These are phyloP conservation scores for Archocentrus centrarchus DNA, from an alignment of 2,113 vertebrate species.

Conservation along the genomic window DNA sequence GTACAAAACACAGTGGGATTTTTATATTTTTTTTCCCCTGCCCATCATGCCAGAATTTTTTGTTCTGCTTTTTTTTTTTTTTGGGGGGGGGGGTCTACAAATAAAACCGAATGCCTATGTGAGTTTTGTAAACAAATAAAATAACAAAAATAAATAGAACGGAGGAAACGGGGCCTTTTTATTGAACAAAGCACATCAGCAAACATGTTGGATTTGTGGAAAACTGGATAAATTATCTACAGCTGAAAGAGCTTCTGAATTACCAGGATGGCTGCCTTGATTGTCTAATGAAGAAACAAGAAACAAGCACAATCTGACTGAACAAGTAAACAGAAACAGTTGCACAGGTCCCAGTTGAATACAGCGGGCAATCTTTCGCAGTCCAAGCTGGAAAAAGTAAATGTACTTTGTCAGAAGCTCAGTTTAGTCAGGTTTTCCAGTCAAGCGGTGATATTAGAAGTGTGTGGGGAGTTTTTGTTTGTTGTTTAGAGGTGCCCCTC, in stretches of 20 bases:
- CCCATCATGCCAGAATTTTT: not conserved
- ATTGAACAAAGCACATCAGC: too few species aligned
- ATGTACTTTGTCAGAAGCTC: not conserved
- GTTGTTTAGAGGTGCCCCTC: too few species aligned
- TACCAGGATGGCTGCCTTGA: not conserved
- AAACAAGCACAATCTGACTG: not conserved
- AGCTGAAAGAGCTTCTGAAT: not conserved
- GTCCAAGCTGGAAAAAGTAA: not conserved
- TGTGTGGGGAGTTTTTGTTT: too few species aligned
- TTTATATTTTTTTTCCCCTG: too few species aligned
- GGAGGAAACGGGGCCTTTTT: too few species aligned
- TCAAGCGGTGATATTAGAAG: not conserved
- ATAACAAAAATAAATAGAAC: not conserved
- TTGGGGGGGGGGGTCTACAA: not conserved
- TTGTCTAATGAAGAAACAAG: conserved; percentile 1
- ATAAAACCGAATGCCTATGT: not conserved
- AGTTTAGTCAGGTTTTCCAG: not conserved
- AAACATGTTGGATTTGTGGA: not conserved
- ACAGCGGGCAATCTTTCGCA: not conserved
- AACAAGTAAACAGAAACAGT: not conserved
- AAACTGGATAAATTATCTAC: not conserved
- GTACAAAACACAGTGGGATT: not conserved
- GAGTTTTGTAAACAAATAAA: too few species aligned
- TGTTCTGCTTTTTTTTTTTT: not conserved
- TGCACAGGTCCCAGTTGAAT: not conserved